A percentile compares a stretch with the other conserved stretches of the same genome.
Evolutionary conservation across 2,797 vertebrate genomes (phyloP).

Genomic region (Pangasius sanitwongsei): DNA sequence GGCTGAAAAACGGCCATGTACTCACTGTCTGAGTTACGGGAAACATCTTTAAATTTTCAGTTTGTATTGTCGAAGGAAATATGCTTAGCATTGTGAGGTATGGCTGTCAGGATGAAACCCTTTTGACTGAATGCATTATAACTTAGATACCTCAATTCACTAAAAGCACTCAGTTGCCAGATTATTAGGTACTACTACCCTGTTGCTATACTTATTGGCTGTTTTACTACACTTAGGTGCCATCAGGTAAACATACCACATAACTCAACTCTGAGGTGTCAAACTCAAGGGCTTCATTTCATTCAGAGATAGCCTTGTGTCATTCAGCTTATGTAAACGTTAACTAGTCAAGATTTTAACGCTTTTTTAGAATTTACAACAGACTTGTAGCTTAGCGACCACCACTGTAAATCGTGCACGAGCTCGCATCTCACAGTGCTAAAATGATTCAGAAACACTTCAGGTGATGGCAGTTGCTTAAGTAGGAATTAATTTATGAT

Average conservation of each 20-base stretch:
- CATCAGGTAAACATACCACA: neutral
- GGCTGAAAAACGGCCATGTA: conserved; percentile 23
- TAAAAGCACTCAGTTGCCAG: neutral
- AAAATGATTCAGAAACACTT: neutral
- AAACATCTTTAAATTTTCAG: conserved; percentile 20
- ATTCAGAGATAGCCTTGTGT: neutral
- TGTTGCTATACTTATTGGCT: neutral
- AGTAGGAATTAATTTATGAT: neutral
- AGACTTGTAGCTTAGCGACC: neutral
- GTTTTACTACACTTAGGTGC: neutral
- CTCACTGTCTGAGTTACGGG: conserved; percentile 18
- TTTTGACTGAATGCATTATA: neutral
- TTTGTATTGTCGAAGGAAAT: neutral
- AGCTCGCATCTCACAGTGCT: neutral
- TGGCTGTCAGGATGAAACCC: neutral
- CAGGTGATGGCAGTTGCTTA: neutral
- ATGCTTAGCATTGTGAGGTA: neutral
- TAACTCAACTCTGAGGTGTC: neutral
- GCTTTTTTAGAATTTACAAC: neutral
- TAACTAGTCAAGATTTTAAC: neutral
- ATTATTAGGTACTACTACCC: too few species aligned
- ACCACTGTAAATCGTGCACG: neutral
- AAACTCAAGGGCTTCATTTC: neutral
- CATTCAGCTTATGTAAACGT: neutral
- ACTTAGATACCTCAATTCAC: neutral